Evolutionary conservation across 2,888 invertebrate genomes (phyloP).

Genomic region (Campaea margaritaria): DNA sequence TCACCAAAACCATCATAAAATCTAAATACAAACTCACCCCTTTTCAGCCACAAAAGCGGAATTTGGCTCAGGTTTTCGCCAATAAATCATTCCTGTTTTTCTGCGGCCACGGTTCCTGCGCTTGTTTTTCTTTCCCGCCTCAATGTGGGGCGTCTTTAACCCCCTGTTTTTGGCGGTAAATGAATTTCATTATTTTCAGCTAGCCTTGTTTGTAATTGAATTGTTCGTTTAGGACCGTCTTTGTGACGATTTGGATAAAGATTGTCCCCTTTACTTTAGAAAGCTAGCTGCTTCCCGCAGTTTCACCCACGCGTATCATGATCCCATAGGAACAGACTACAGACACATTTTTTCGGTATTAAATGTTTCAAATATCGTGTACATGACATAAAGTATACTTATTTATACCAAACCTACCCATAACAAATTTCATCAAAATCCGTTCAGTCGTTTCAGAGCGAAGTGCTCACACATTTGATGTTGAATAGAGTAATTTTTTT

Average conservation of each 20-base stretch:
- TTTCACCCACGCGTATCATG: no score
- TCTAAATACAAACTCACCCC: constrained; percentile 8
- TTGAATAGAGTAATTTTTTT: no score
- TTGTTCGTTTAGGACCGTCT: not conserved
- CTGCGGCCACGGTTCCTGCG: constrained; percentile 25
- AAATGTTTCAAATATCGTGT: no score
- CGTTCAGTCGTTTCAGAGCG: no score
- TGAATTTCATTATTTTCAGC: constrained; percentile 26
- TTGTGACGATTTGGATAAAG: no score
- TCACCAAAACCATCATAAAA: constrained; percentile 15
- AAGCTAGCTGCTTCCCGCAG: no score
- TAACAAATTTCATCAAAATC: no score
- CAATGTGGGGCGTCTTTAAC: constrained; percentile 29
- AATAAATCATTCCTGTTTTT: constrained; percentile 56
- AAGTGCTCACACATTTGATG: no score
- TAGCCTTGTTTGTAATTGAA: constrained; percentile 21
- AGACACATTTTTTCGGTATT: no score
- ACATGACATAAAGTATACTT: not conserved
- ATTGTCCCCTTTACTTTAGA: no score
- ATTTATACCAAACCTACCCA: no score
- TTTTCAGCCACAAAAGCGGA: constrained; percentile 22
- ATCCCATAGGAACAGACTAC: no score
- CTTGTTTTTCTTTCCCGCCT: constrained; percentile 32
- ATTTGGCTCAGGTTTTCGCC: constrained; percentile 38
- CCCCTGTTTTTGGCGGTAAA: constrained; percentile 15